phyloP scores from a whole-genome alignment of 1,140 invertebrate species.

The Anagrus nilaparvatae region DNA sequence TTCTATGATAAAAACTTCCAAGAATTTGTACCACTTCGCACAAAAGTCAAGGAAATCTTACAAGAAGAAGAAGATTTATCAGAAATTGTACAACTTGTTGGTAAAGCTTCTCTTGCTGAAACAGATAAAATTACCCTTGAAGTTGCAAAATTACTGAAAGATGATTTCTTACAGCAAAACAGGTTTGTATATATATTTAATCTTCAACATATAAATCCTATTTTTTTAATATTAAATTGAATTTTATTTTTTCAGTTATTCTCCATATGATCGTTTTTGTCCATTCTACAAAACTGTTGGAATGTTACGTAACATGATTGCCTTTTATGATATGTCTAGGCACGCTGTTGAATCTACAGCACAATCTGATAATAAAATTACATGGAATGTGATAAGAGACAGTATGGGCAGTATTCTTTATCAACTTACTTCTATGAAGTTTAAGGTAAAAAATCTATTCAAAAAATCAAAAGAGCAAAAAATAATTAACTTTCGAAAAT shows the following conservation, averaged over 20 bases:
- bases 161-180: conserved; percentile 99
- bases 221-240: conserved; percentile 3
- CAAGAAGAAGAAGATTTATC: conserved; percentile 99
- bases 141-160: conserved; percentile 96
- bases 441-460: conserved; percentile 72
- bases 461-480: too few species aligned
- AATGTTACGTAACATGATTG: conserved; percentile 97
- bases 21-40: conserved; percentile 94
- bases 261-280: conserved; percentile 95
- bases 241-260: conserved; percentile 59
- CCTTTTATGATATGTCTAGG: conserved; percentile 95
- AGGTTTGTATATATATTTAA: conserved; percentile 50
- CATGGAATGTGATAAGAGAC: conserved; percentile 95
- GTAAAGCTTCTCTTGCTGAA: conserved; percentile 97
- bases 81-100: conserved; percentile 99
- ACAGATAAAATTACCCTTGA: conserved; percentile 99
- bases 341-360: conserved; percentile 96
- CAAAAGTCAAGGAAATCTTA: conserved; percentile 92
- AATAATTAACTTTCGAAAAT: conserved; percentile 15
- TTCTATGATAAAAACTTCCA: conserved; percentile 98
- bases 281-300: conserved; percentile 99
- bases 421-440: conserved; percentile 98
- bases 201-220: neutral
- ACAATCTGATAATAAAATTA: conserved; percentile 98
- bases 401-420: conserved; percentile 94